These are phyloP conservation scores for Lanius ludovicianus DNA, from an alignment of 2,113 vertebrate genomes.

Conservation along the genomic window DNA sequence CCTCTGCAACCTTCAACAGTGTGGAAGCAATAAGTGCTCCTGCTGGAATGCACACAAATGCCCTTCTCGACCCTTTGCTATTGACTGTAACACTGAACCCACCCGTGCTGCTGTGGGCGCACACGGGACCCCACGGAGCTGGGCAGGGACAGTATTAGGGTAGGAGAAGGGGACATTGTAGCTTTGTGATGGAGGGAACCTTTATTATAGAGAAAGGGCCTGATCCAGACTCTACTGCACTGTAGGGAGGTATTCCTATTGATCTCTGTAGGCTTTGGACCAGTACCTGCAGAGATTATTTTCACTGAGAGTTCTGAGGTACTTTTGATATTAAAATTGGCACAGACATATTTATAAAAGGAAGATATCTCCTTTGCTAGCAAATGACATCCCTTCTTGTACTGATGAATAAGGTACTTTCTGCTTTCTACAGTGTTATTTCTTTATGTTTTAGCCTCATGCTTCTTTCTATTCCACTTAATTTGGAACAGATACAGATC, in stretches of 20 bases:
- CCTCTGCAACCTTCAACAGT: too few relatives aligned
- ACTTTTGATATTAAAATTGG: constrained; percentile 62
- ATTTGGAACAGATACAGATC: constrained; percentile 64
- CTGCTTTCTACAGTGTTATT: constrained; percentile 45
- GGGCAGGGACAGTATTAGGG: too few relatives aligned
- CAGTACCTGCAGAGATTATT: constrained; percentile 45
- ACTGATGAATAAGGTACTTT: constrained; percentile 47
- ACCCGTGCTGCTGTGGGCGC: too few relatives aligned
- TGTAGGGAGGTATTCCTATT: not conserved
- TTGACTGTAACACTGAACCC: too few relatives aligned
- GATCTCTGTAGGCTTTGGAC: constrained; percentile 40
- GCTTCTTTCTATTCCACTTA: constrained; percentile 51
- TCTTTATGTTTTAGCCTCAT: constrained; percentile 59
- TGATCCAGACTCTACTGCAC: not conserved
- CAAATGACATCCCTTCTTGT: not conserved
- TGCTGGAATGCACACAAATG: too few relatives aligned
- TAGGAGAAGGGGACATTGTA: not conserved
- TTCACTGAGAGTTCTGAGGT: constrained; percentile 38
- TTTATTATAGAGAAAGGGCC: not conserved
- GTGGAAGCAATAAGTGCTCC: too few relatives aligned
- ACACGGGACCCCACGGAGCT: too few relatives aligned
- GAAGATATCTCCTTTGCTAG: constrained; percentile 13
- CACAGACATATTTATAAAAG: constrained; percentile 47
- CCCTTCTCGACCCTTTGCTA: too few relatives aligned
- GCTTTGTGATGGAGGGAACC: not conserved